Conservation (phyloP, 64 coral and sea anemone species). For the Stichodactyla helianthus region DNA sequence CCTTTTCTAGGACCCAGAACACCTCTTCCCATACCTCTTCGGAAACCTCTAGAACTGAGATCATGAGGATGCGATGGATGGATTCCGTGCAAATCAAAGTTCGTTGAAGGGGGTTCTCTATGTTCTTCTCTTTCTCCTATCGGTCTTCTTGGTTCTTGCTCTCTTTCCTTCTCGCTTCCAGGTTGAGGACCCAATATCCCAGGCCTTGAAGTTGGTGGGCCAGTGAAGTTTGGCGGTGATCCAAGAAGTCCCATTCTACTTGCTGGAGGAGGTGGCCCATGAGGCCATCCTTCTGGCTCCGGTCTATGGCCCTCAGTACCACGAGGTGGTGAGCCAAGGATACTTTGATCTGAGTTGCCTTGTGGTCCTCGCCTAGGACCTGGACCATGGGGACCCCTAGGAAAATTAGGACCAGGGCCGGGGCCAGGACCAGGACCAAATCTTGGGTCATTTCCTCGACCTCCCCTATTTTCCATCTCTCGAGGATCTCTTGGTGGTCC, state of each 20-base stretch:
- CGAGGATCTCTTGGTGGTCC: conserved; percentile 13
- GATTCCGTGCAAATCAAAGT: neutral
- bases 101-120: neutral
- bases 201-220: neutral
- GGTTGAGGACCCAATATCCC: conserved; percentile 9
- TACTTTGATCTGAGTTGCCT: neutral
- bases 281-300: neutral
- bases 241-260: conserved; percentile 14
- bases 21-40: neutral
- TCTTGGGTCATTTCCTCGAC: conserved; percentile 5
- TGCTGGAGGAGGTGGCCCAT: neutral
- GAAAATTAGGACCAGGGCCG: neutral
- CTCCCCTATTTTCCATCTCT: neutral
- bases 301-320: neutral
- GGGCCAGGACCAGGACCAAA: conserved; percentile 7
- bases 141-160: neutral
- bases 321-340: conserved; percentile 8
- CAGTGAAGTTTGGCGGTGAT: neutral
- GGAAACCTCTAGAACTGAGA: conserved; percentile 4
- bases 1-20: neutral
- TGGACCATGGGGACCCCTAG: neutral
- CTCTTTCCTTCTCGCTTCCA: neutral
- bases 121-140: conserved; percentile 8
- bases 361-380: neutral
- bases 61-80: conserved; percentile 8